Base-by-base conservation (phyloP, 2,888 invertebrate species). In the Ochropleura leucogaster region DNA sequence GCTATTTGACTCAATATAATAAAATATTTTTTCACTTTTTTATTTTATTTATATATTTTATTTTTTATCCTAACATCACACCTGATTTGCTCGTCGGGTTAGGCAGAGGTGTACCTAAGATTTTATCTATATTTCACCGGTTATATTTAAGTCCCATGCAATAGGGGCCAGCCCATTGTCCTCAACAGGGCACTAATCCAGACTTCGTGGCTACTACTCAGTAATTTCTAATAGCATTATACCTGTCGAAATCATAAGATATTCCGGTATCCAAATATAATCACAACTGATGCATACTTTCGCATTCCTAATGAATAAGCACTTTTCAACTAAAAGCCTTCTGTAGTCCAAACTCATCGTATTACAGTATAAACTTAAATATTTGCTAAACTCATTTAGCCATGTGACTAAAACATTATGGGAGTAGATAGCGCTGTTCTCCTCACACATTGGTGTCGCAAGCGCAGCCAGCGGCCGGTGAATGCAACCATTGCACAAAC, bases 401-500 rank as follows among this genome's bases (percentile, higher is more conserved):
- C 44, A 77, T 60, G 53, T 62, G 65, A 55, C 53, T 72, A 55
- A 71, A 76, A 57, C 66, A 77, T 62, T 70, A 84, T 76, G 70
- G 78, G 79, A 86, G 79, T 76, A 64, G 66, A 82, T 77, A 74
- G 70, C 71, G 75, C 57, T 77, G 76, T 77, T 79, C 81, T 80
- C 83, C 80, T 85, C 85, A 85, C 79, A 87, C 82, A 80, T 85
- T 49, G 66, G 67, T 89, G 83, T 88, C 79, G 90, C 83, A 89
- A 89, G 79, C 67, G 69, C 75, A 66, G 72, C 64, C 81, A 85
- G 84, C 86, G 88, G 88, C 85, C 89, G 90, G 94, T 93, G 94
- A 94, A 92, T 93, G 94, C 94, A 93, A 92, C 83, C 86, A 88
- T 94, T 94, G 94, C 94, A 91, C 92, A 93, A 93, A 91, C 91